Evolutionary conservation across 2,888 invertebrate genomes (phyloP), one percentile per base, ranked within the genome.

Genomic region (Pandemis heparana): DNA sequence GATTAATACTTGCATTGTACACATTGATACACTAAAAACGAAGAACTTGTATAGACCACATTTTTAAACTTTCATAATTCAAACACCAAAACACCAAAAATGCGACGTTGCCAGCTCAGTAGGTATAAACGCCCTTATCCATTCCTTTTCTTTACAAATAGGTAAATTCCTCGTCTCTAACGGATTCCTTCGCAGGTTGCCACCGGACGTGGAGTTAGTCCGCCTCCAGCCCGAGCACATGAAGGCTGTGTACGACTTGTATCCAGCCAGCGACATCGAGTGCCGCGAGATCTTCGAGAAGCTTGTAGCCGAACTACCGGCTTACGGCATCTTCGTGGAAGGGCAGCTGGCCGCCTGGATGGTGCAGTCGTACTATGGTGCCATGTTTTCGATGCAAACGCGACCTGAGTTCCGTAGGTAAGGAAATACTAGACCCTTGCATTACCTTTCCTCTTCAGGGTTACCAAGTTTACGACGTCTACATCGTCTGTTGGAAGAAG

Each of bases 301-400:
- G 89, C 95, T 98, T 75, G 97, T 97, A 76, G 95, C 96, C 74
- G 96, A 96, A 83, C 94, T 98, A 79, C 97, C 97, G 10, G 97
- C 97, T 18, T 97, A 97, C 87, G 98, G 97, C 51, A 96, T 98
- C 77, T 97, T 97, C 89, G 96, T 95, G 83, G 95, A 95, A 71
- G 97, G 97, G 66, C 96, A 96, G 82, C 92, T 98, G 77, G 97
- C 97, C 48, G 98, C 98, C 39, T 98, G 98, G 98, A 98, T 98
- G 98, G 97, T 98, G 64, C 98, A 98, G 89, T 97, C 97, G 23
- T 98, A 98, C 91, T 98, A 98, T 89, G 98, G 98, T 38, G 98
- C 98, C 76, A 98, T 98, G 98, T 98, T 98, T 94, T 97, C 97
- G 67, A 98, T 98, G 98, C 97, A 98, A 92, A 98, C 98, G 73